These are phyloP conservation scores for Coenonympha arcania DNA, from an alignment of 2,888 invertebrate species.

Conservation along the genomic window DNA sequence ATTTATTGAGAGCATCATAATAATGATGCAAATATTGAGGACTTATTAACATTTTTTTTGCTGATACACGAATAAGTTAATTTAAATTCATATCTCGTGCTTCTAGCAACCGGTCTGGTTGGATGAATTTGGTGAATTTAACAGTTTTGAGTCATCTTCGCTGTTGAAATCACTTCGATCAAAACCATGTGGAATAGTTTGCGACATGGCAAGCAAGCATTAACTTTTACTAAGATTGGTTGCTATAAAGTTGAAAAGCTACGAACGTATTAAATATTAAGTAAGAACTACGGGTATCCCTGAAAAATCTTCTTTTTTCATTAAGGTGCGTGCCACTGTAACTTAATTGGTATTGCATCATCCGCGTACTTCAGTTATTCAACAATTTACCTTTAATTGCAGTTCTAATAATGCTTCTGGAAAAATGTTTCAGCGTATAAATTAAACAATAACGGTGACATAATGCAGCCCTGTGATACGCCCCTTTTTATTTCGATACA, in stretches of 20 bases:
- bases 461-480: too few species aligned
- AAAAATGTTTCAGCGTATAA: too few species aligned
- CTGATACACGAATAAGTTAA: slow-evolving; percentile 9
- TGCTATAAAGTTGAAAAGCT: not conserved
- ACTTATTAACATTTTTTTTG: slow-evolving; percentile 3
- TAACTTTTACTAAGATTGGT: not conserved
- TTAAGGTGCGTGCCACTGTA: too few species aligned
- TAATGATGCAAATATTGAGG: not conserved
- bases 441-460: too few species aligned
- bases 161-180: slow-evolving; percentile 1
- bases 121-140: slow-evolving; percentile 5
- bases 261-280: not conserved
- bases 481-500: too few species aligned
- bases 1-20: too few species aligned
- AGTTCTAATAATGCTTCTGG: too few species aligned
- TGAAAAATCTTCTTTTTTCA: too few species aligned
- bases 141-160: not conserved
- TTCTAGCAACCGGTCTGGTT: slow-evolving; percentile 13
- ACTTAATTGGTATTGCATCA: too few species aligned
- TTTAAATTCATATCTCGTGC: slow-evolving; percentile 16
- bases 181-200: not conserved
- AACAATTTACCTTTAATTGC: too few species aligned
- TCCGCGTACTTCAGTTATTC: too few species aligned
- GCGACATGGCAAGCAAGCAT: not conserved
- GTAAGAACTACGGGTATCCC: too few species aligned